Evolutionary conservation across 2,888 invertebrate species (phyloP), one percentile per base, ranked within the genome.

Genomic region (Allygus modestus): DNA sequence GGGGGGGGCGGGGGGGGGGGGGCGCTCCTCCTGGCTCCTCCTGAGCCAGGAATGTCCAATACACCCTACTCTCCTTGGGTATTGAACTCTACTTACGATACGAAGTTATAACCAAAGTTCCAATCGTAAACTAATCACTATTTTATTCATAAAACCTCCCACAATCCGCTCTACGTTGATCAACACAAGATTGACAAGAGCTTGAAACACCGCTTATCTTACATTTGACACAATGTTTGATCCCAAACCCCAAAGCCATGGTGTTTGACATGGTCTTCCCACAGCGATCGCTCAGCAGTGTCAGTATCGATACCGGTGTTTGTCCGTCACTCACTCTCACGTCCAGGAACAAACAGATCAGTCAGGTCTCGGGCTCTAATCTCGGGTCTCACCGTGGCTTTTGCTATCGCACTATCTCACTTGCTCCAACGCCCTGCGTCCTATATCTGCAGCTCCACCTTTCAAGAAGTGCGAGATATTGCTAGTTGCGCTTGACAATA

Each of bases 331-430:
- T 58, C 65, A 28, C 65, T 5, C n/a, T n/a, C n/a, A n/a, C n/a
- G n/a, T 26, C 20, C 58, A 65, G 65, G 65, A 65, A 65, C 65
- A 65, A 65, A 65, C 31, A 65, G 31, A 15, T 28, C 65, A 4
- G 65, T 58, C 23, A 65, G 65, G 65, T 31, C 28, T 17, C 65
- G 28, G 65, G 28, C 15, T 65, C 65, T 65, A 65, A 65, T 65
- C 65, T 65, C 65, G 17, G 65, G 65, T 28, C 65, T 65, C 65
- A 65, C 4, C 65, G 28, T 31, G 31, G 65, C 65, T 65, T 31
- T 65, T 65, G 65, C 28, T 65, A 65, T 51, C 51, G 4, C n/a
- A 17, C n/a, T 58, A 58, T 46, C 54, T n/a, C 54, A 1, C 54
- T 23, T 54, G 46, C 58, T 7, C 51, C 51, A 2, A 23, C 58